These are phyloP conservation scores for Apogon hyalosoma DNA, from an alignment of 2,797 vertebrate genomes.

Conservation along the genomic window DNA sequence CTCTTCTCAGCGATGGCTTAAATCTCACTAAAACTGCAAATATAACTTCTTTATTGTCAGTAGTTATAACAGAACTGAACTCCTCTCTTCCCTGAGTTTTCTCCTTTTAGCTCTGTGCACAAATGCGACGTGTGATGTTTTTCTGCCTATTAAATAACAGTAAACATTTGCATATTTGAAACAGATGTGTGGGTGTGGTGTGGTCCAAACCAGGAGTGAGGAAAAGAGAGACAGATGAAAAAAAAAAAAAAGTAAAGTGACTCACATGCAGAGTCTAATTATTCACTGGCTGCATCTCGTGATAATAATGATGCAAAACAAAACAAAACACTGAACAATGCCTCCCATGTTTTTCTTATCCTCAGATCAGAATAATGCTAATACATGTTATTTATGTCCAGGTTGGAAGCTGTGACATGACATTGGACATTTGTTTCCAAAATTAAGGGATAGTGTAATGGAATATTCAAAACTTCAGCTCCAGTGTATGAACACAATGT, in stretches of 20 bases:
- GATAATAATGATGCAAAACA: neutral
- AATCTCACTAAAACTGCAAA: neutral
- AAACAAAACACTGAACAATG: conserved; percentile 5
- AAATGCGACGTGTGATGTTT: no score
- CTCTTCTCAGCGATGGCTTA: neutral
- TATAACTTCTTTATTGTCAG: neutral
- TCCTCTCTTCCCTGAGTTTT: neutral
- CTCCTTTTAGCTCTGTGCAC: neutral
- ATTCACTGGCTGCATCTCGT: neutral
- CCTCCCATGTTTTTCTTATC: conserved; percentile 1
- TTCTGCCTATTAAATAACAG: neutral
- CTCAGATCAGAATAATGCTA: neutral
- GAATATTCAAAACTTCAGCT: no score
- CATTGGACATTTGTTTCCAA: neutral
- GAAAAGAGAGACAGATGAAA: neutral
- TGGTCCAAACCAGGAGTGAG: no score
- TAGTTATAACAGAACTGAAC: neutral
- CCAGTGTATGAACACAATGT: no score
- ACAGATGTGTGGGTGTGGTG: conserved; percentile 12
- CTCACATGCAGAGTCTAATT: neutral
- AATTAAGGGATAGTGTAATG: no score
- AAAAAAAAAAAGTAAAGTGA: neutral
- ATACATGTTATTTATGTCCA: conserved; percentile 13
- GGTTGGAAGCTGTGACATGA: neutral
- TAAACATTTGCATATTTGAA: conserved; percentile 27